Evolutionary conservation across 2,797 vertebrate species (phyloP), one percentile per base, ranked within the genome.

Genomic region (Rhabdomys pumilio): DNA sequence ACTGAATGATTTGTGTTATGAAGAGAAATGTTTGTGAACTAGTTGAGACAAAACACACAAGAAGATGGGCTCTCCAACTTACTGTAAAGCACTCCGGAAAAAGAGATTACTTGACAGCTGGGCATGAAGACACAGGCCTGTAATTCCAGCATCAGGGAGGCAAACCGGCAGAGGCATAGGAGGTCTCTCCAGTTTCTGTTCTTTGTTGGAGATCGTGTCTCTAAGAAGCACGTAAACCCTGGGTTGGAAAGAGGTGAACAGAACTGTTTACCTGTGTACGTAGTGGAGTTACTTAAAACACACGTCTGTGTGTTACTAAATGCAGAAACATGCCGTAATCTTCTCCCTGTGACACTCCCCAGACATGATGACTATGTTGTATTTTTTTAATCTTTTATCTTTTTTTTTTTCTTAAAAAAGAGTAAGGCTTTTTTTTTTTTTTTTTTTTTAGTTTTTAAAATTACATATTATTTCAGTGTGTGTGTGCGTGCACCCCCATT

Each of bases 1-100:
- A 73, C 53, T 38, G 59, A 93, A 19, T 95, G 34, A 72, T 88
- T 96, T 96, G 73, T 89, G 26, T 96, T 87, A 81, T 19, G 2
- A n/a, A 94, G 6, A 59, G 19, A 26, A 92, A 69, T 53, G 69
- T 79, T 96, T 89, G 63, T 94, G 55, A 91, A 82, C 82, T 67
- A 4, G 38, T 14, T 90, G 9, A 93, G 72, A 85, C 12, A 86
- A 93, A 96, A 80, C 47, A 88, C 83, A 34, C 41, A 92, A 41
- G 55, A 95, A 95, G 41, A 61, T 61, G 13, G 19, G 17, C 34
- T 89, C 79, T 63, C 47, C 83, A 26, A 69, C 19, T 57, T 92
- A 77, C 76, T 72, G 9, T 83, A 59, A 93, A 73, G 53, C 44
- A 69, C 44, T 67, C 44, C 69, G 63, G 67, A 50, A 4, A 72